These are phyloP conservation scores for Loris lydekkerianus DNA, from an alignment of 2,797 vertebrate species.

Conservation along the genomic window DNA sequence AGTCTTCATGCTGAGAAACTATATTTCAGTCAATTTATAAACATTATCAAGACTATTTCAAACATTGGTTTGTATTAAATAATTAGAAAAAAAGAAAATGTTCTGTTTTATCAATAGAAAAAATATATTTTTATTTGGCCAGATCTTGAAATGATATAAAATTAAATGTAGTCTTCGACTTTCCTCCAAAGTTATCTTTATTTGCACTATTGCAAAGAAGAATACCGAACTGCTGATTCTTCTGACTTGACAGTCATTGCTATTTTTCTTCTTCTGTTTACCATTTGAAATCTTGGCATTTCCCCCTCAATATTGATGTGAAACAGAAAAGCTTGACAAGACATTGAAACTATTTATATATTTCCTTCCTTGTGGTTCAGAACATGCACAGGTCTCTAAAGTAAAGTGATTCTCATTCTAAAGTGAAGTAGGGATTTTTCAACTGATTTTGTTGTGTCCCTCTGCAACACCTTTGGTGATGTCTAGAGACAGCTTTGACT, in stretches of 20 bases:
- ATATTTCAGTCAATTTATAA: background rate
- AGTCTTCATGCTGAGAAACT: background rate
- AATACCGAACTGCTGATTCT: background rate
- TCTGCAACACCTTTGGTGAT: background rate
- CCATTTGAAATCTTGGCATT: slow-evolving; percentile 66
- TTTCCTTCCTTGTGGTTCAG: slow-evolving; percentile 67
- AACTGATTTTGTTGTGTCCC: background rate
- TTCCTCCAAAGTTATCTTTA: slow-evolving; percentile 24
- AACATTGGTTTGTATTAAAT: background rate
- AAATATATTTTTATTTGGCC: background rate
- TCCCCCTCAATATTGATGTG: slow-evolving; percentile 57
- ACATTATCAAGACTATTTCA: background rate
- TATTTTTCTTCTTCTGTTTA: slow-evolving; percentile 61
- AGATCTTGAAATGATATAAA: slow-evolving; percentile 59
- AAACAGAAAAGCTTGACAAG: slow-evolving; percentile 71
- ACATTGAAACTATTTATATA: slow-evolving; percentile 69
- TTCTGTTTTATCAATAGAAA: slow-evolving; percentile 56
- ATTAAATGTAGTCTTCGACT: background rate
- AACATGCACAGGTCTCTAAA: slow-evolving; percentile 33
- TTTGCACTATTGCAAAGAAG: background rate
- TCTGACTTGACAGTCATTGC: slow-evolving; percentile 46
- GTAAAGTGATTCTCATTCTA: background rate
- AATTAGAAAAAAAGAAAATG: background rate
- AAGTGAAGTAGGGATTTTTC: slow-evolving; percentile 34
- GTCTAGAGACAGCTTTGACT: background rate